Conservation (phyloP, 2,797 vertebrate species). For the Esox masquinongy region DNA sequence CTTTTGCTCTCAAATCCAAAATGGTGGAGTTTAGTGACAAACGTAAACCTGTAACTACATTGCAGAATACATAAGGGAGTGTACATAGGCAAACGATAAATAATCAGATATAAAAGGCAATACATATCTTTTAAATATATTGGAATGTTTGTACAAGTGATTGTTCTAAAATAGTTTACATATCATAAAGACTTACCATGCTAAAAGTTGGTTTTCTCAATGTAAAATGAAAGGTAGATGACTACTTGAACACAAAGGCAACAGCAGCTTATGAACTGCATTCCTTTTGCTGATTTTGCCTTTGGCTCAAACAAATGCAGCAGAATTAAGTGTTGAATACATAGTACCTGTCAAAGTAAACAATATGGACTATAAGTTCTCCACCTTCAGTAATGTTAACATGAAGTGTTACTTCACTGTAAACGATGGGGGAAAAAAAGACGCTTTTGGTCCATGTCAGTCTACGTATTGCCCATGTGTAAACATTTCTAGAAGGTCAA, state of each 20-base stretch:
- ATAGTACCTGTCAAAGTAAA: background rate
- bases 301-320: conserved; percentile 5
- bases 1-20: too few species aligned
- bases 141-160: background rate
- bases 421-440: background rate
- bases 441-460: background rate
- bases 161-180: background rate
- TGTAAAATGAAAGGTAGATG: background rate
- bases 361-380: background rate
- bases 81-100: background rate
- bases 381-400: background rate
- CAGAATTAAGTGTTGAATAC: background rate
- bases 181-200: background rate
- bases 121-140: background rate
- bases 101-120: conserved; percentile 2
- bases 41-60: too few species aligned
- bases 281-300: background rate
- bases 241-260: background rate
- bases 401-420: background rate
- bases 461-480: background rate
- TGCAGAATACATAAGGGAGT: background rate
- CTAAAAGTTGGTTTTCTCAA: background rate
- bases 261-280: background rate
- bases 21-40: too few species aligned
- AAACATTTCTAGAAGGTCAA: background rate